Evolutionary conservation across 1,140 invertebrate genomes (phyloP), one percentile per base, ranked within the genome.

Genomic region (Drosophila guanche): DNA sequence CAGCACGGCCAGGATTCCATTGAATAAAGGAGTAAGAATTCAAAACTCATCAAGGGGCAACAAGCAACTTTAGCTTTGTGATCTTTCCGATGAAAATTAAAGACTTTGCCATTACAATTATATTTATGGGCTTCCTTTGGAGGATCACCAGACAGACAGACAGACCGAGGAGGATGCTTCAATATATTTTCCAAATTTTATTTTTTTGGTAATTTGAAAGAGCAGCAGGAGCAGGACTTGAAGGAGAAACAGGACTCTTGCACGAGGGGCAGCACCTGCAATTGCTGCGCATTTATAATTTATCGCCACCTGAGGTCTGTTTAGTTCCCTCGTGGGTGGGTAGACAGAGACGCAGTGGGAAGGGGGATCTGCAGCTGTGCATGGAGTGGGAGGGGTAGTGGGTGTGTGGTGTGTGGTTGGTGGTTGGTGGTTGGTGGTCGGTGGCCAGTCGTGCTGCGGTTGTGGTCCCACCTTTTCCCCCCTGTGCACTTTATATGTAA

Each of bases 271-370:
- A 50, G 52, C 69, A 56, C 46, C 46, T 65, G 76, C 80, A 85
- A 80, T 79, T 85, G 67, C 73, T 85, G 67, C 63, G 86, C 77
- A 85, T 85, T 77, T 85, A 68, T 81, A 81, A 85, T 85, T 85
- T 85, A 85, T 85, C 73, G 65, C 33, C 63, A 70, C 73, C 77
- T 86, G 77, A 52, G 73, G 62, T 73, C 59, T 69, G 57, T 86
- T 85, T 86, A 81, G 81, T 72, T 47, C 61, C 56, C 77, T 55
- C 69, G 53, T 76, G 74, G 81, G 63, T 56, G 37, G 53, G 48
- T 47, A 3, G 8, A 3, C 29, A 33, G 29, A 33, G 8, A 3
- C 29, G 65, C 43, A 68, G 33, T 22, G 50, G 29, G 2, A 12
- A 20, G 33, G 23, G 8, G 12, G 12, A 4, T 20, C 22, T 10